These are phyloP conservation scores for Caradrina clavipalpis DNA, from an alignment of 2,888 invertebrate genomes.

Conservation along the genomic window DNA sequence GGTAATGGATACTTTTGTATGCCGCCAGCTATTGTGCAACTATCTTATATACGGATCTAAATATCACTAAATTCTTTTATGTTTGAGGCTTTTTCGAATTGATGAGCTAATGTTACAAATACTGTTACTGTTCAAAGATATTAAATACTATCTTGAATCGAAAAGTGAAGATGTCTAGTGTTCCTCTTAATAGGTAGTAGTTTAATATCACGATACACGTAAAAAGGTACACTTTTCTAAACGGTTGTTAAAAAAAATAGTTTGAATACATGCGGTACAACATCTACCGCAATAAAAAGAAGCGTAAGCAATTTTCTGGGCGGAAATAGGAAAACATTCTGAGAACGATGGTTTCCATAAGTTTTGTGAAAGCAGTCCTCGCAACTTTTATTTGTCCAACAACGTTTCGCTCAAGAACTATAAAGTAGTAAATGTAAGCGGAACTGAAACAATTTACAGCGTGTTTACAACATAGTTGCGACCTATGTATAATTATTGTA, in stretches of 20 bases:
- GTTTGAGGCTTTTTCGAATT: constrained; percentile 14
- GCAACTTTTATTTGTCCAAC: constrained; percentile 42
- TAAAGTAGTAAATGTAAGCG: constrained; percentile 24
- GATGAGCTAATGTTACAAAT: constrained; percentile 27
- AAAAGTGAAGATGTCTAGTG: constrained; percentile 1
- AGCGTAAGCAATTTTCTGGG: constrained; percentile 13
- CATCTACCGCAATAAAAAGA: constrained; percentile 13
- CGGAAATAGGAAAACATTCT: constrained; percentile 41
- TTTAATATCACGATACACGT: not conserved
- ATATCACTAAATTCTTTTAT: constrained; percentile 29
- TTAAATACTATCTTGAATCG: constrained; percentile 2
- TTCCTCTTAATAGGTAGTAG: not conserved
- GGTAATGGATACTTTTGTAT: constrained; percentile 64
- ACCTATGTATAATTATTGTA: constrained; percentile 7
- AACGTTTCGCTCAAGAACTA: constrained; percentile 16
- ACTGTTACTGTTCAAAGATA: constrained; percentile 12
- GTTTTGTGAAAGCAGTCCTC: constrained; percentile 26
- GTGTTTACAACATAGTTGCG: constrained; percentile 20
- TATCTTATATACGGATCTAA: constrained; percentile 37
- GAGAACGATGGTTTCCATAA: constrained; percentile 33
- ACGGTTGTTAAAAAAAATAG: not conserved
- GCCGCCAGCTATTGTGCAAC: constrained; percentile 48
- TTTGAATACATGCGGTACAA: not conserved
- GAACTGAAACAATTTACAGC: constrained; percentile 19
- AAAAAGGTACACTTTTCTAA: not conserved